Evolutionary conservation across 2,113 vertebrate species (phyloP).

Genomic region (Triplophysa siluroides): DNA sequence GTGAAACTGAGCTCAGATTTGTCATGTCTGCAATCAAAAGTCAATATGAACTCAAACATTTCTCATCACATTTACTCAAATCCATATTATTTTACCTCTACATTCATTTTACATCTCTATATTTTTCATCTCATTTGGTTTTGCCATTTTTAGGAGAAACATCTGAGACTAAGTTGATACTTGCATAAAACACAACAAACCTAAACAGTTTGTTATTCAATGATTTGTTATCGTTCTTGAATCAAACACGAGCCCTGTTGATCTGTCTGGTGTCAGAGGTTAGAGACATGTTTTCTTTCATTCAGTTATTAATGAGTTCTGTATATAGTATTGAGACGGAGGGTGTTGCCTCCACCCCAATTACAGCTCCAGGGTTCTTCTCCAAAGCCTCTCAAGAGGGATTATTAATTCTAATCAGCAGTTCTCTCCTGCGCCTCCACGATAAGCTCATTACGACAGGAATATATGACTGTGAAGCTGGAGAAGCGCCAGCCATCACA

Average conservation of each 20-base stretch:
- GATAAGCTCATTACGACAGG: constrained; percentile 44
- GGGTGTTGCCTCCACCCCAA: constrained; percentile 24
- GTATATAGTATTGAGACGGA: constrained; percentile 2
- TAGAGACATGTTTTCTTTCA: constrained; percentile 52
- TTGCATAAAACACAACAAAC: no score
- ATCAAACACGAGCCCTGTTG: constrained; percentile 48
- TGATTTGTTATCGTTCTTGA: constrained; percentile 1
- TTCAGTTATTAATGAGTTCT: constrained; percentile 60
- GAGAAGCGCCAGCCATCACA: constrained; percentile 1
- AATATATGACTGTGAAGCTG: constrained; percentile 23
- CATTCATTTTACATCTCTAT: no score
- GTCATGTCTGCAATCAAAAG: no score
- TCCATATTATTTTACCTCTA: no score
- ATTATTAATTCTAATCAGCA: constrained; percentile 58
- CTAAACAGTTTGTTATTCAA: no score
- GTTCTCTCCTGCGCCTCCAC: constrained; percentile 50
- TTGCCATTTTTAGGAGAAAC: no score
- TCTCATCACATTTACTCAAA: no score
- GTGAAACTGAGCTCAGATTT: no score
- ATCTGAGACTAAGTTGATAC: no score
- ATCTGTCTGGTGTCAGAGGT: constrained; percentile 39
- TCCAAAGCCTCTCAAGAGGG: constrained; percentile 51
- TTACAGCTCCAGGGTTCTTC: constrained; percentile 47
- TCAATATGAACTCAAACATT: no score
- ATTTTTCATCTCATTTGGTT: no score